A percentile compares a stretch with the other conserved stretches of the same genome.
Conservation (phyloP, 2,113 vertebrate species). For the Helogale parvula region DNA sequence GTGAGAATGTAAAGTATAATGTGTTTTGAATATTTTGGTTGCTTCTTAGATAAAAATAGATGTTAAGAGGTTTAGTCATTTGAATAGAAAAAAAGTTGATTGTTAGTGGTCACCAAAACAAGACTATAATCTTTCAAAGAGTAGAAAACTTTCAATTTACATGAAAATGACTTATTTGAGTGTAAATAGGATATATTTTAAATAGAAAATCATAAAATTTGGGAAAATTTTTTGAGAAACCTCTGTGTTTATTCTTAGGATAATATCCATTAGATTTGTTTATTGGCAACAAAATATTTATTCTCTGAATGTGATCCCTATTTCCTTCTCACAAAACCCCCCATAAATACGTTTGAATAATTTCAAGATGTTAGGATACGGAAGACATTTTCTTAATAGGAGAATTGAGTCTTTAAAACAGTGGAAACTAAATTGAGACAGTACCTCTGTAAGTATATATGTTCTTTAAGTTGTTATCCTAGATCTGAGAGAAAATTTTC, state of each 20-base stretch:
- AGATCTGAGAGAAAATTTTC: not conserved
- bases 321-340: not conserved
- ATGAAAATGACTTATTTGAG: not conserved
- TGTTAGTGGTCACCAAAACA: not conserved
- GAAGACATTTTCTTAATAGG: slow-evolving; percentile 27
- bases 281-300: slow-evolving; percentile 5
- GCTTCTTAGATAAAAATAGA: slow-evolving; percentile 12
- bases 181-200: not conserved
- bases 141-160: not conserved
- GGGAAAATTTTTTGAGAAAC: not conserved
- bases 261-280: not conserved
- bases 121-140: not conserved
- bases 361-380: not conserved
- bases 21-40: slow-evolving; percentile 41
- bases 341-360: not conserved
- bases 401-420: not conserved
- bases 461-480: not conserved
- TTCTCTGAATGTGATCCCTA: not conserved
- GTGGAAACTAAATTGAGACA: not conserved
- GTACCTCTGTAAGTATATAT: not conserved
- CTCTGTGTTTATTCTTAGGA: not conserved
- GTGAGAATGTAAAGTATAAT: not conserved
- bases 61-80: not conserved
- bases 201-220: slow-evolving; percentile 29
- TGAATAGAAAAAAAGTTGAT: not conserved